Evolutionary conservation across 2,797 vertebrate genomes (phyloP), one percentile per base, ranked within the genome.

Genomic region (Gallinago stenura): DNA sequence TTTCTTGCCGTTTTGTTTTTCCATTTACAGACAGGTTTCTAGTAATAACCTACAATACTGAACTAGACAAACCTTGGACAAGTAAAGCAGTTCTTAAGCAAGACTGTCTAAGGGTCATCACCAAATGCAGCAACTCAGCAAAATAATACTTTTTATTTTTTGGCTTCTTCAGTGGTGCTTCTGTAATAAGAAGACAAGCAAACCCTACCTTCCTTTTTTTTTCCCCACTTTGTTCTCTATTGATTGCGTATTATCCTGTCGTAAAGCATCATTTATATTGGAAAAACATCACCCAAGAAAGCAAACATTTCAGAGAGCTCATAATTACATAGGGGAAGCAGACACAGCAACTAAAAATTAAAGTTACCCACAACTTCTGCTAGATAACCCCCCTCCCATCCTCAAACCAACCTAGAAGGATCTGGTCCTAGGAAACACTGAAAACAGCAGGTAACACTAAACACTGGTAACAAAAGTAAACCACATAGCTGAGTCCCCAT

Each of bases 211-310:
- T 39, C 45, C 20, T 70, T 80, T 56, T 62, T 62, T 22, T 25
- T 6, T 8, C 17, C 16, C 18, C 4, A 48, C 19, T 54, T 62
- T 81, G 19, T 79, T 91, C 45, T 43, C 26, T 69, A 30, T 21
- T 83, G 50, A 50, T 46, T 93, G 87, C 30, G 10, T 85, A 81
- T 69, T 51, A 72, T 6, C 30, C 24, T 62, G n/a, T 87, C 33
- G 60, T 53, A 24, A 85, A 87, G 17, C 56, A 51, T 72, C 31
- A 72, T 80, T 84, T 83, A 53, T 76, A 94, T 15, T 90, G 26
- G 66, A 83, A 93, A 94, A 94, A 82, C 35, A 35, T 89, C 91
- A 95, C 53, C 46, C 66, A 76, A 82, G 54, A 93, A 90, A 86
- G 89, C 77, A 94, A 95, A 93, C 48, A 93, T 82, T 93, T 84